Base-by-base conservation (phyloP, 2,113 vertebrate genomes). In the Ariopsis seemanni region DNA sequence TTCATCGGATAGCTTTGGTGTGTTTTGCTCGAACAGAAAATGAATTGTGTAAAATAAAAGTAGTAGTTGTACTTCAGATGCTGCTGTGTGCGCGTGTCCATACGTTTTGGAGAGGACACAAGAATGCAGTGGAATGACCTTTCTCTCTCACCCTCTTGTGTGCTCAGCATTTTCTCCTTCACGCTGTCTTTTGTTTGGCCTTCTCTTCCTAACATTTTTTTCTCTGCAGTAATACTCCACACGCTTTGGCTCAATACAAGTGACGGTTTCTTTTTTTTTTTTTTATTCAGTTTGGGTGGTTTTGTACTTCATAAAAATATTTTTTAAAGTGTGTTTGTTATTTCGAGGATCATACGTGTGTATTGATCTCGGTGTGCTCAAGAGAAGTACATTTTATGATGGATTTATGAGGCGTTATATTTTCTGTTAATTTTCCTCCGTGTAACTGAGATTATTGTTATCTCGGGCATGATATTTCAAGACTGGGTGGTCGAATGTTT, bases 51-150 rank as follows among this genome's bases (percentile, higher is more conserved):
- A 30, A 34, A 71, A 71, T 34, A 17, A 67, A 67, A 67, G 9
- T 5, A 27, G 4, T 6, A 18, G 69, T 42, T 42, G 50, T 4
- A 48, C 18, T 20, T 50, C 42, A 75, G 42, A 48, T 4, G 8
- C 7, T 80, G 14, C 22, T 57, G 22, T 74, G 48, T 83, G 15
- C 57, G 27, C 8, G 69, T 82, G 85, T 58, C 27, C 5, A 7
- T 27, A 10, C n/a, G 27, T 52, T 77, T 75, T 74, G 67, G 80
- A 82, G 81, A 90, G 87, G 83, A 87, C 65, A 48, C 6, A 90
- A 85, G 89, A 92, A 91, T 92, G 86, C 15, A 78, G n/a, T 77
- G 15, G 27, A 30, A 55, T 91, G 86, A 65, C 89, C 80, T 22
- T 87, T 79, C 63, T 57, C 81, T 87, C 67, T 86, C 80, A 58